These are phyloP conservation scores for Pachydiplax longipennis DNA, from an alignment of 2,888 invertebrate genomes.

Conservation along the genomic window DNA sequence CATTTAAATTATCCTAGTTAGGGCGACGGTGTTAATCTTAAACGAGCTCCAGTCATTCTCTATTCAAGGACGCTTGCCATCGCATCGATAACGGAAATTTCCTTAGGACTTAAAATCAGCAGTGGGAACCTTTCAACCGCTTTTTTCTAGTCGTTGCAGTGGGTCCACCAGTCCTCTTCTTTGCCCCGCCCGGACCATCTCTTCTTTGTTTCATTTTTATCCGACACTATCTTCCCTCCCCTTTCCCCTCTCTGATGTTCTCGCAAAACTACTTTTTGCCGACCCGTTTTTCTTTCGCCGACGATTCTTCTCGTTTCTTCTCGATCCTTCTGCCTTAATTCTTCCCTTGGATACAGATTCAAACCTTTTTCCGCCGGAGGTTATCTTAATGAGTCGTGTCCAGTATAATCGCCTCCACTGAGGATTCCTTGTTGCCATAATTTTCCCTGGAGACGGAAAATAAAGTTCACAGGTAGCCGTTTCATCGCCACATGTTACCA, in stretches of 20 bases:
- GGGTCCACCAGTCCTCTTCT: not conserved
- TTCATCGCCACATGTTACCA: not conserved
- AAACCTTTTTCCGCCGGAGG: not conserved
- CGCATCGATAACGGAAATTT: too few relatives aligned
- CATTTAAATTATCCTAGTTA: too few relatives aligned
- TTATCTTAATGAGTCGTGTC: not conserved
- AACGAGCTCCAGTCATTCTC: too few relatives aligned
- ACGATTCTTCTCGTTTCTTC: not conserved
- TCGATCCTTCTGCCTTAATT: not conserved
- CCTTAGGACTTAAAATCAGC: too few relatives aligned
- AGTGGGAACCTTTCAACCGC: not conserved
- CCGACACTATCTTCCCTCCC: not conserved
- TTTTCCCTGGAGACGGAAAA: not conserved
- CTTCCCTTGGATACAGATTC: constrained; percentile 1
- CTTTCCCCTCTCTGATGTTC: not conserved
- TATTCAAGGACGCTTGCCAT: too few relatives aligned
- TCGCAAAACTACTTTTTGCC: not conserved
- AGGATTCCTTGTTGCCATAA: not conserved
- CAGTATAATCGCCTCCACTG: not conserved
- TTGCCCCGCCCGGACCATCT: not conserved
- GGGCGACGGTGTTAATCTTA: too few relatives aligned
- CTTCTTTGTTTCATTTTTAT: not conserved
- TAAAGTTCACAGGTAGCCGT: not conserved
- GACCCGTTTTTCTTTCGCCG: not conserved
- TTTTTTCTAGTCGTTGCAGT: not conserved